Evolutionary conservation across 2,888 invertebrate species (phyloP).

Genomic region (Polydrusus cervinus): DNA sequence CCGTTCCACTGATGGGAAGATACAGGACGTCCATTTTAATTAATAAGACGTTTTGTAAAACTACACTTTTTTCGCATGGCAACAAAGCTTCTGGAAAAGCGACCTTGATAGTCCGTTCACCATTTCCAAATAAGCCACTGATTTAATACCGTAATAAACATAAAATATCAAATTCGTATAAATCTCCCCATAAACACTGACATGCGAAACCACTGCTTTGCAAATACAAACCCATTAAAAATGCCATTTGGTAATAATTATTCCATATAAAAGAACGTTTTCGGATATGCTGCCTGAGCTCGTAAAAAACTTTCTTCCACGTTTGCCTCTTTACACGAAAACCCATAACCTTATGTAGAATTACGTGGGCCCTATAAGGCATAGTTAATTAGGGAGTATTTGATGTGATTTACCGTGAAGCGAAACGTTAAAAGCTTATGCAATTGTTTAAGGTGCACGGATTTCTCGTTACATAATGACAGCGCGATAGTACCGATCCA

Average conservation of each 20-base stretch:
- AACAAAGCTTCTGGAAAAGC: background rate
- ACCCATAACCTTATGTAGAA: slow-evolving; percentile 25
- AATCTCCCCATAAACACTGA: slow-evolving; percentile 6
- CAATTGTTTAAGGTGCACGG: too few species aligned
- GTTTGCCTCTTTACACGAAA: slow-evolving; percentile 17
- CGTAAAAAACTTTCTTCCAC: slow-evolving; percentile 9
- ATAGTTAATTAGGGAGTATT: slow-evolving; percentile 12
- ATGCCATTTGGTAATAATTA: slow-evolving; percentile 17
- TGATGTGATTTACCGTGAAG: background rate
- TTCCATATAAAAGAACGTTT: slow-evolving; percentile 19
- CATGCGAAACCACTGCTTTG: slow-evolving; percentile 1
- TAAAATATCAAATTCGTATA: slow-evolving; percentile 8
- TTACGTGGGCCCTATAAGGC: slow-evolving; percentile 2
- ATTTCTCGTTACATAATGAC: too few species aligned
- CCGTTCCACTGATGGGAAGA: background rate
- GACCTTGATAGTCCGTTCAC: background rate
- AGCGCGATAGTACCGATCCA: too few species aligned
- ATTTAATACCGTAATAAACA: slow-evolving; percentile 12
- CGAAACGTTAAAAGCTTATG: background rate
- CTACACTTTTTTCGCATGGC: background rate
- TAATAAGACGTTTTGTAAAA: too few species aligned
- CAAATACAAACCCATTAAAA: slow-evolving; percentile 16
- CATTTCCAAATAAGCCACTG: background rate
- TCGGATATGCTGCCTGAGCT: slow-evolving; percentile 21
- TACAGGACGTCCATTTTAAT: background rate